Base-by-base conservation (phyloP, 2,113 vertebrate genomes). In the Myanophis thanlyinensis region DNA sequence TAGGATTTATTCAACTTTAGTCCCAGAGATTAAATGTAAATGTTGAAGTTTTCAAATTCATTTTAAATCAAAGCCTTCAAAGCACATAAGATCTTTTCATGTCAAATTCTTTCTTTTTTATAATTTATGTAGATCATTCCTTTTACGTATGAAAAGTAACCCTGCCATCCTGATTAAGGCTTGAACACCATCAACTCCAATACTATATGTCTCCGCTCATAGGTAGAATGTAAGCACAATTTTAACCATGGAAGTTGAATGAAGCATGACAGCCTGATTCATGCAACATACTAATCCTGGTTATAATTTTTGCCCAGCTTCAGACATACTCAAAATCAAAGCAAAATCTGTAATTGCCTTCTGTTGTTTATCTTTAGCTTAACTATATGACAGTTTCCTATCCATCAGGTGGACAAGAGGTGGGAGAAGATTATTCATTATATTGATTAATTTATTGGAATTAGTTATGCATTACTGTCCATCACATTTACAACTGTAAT, bases 21-120 rank as follows among this genome's bases (percentile, higher is more conserved):
- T 95, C 59, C 12, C 94, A 93, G 94, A 85, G 53, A 47, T 1
- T 0, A 85, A 92, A 88, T 80, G 93, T 93, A 93, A 52, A 89
- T n/a, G 85, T 67, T 89, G 11, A 80, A 44, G 46, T 44, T 67
- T 62, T n/a, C 51, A 53, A 40, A 51, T 48, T 11, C 35, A 25
- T 48, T 48, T 91, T 91, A 30, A 87, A 91, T 25, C 44, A 91
- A 51, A 67, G 35, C 6, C 18, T 59, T 46, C 27, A 1, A 27
- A 18, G 30, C 49, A 3, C 44, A 22, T 40, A 8, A 51, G 23
- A 59, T 40, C 1, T 51, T 51, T 62, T 47, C 47, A 51, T 54
- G n/a, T 89, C 46, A 48, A 92, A 20, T 80, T 88, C 3, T 92
- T 88, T 52, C 13, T 22, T 56, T 52, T 53, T 8, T 35, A 22